Conservation (phyloP, 2,113 vertebrate genomes). For the Brachyhypopomus gauderio region DNA sequence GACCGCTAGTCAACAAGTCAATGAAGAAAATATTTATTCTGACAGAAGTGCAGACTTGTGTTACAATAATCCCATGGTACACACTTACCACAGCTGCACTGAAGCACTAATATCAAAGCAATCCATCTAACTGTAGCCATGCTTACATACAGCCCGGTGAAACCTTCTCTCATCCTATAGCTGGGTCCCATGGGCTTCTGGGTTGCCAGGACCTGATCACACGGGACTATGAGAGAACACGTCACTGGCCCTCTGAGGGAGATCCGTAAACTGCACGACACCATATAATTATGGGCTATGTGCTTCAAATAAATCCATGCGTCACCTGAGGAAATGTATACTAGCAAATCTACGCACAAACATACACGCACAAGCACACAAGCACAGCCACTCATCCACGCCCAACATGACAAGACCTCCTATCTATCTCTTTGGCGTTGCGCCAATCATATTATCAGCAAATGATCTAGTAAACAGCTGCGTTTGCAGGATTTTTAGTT, state of each 20-base stretch:
- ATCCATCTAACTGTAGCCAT: conserved; percentile 17
- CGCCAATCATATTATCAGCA: too few relatives aligned
- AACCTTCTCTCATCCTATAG: background rate
- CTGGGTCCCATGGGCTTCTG: background rate
- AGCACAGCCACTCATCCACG: too few relatives aligned
- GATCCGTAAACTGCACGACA: too few relatives aligned
- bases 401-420: too few relatives aligned
- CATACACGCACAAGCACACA: background rate
- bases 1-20: conserved; percentile 34
- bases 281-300: background rate
- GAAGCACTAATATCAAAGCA: conserved; percentile 11
- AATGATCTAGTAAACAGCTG: too few relatives aligned
- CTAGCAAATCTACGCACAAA: background rate
- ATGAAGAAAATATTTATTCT: conserved; percentile 20
- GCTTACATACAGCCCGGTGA: background rate
- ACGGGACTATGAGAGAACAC: background rate
- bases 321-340: background rate
- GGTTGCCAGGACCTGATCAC: background rate
- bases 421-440: too few relatives aligned
- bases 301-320: background rate
- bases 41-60: background rate
- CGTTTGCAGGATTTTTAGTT: too few relatives aligned
- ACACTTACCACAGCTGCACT: background rate
- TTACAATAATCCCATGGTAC: conserved; percentile 9
- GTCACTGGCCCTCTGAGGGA: background rate